Evolutionary conservation across 2,888 invertebrate genomes (phyloP), one percentile per base, ranked within the genome.

Genomic region (Oeneis ivallda): DNA sequence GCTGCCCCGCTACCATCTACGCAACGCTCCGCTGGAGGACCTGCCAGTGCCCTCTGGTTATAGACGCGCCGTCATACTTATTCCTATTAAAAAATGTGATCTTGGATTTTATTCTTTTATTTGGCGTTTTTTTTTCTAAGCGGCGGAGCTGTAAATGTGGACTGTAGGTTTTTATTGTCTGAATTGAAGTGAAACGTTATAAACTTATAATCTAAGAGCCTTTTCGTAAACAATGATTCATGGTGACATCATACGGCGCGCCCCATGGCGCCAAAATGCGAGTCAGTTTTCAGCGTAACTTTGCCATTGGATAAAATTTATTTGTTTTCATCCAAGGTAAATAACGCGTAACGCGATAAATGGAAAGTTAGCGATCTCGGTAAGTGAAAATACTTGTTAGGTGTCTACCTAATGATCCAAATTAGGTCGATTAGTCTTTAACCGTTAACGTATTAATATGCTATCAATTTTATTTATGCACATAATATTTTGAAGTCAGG

Each of bases 201-300:
- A 26, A 26, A 26, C 45, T 57, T 66, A 54, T 68, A 62, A 68
- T 58, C 66, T 64, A 61, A 68, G 63, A 68, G 68, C 61, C 65
- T 66, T 65, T 66, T 64, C 61, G 68, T 66, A 66, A 66, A 68
- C 66, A 69, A 67, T 69, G 69, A 65, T 62, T 67, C 69, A 69
- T 62, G 59, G 60, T 69, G 67, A 69, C 69, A 60, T 69, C 69
- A 69, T 49, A 60, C 15, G 69, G 65, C 69, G 65, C 67, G 56
- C 67, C 62, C 56, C 45, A 54, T 58, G 62, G 57, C 65, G 64
- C 56, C 62, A 62, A 62, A 62, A 66, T 47, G 64, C 66, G 57
- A 50, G 47, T 61, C 61, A 15, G 43, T 61, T 53, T 43, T 63
- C 66, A 65, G 56, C 41, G 32, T 34, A 68, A 58, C 50, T 34